Base-by-base conservation (phyloP, 2,113 vertebrate genomes). In the Oxyura jamaicensis region DNA sequence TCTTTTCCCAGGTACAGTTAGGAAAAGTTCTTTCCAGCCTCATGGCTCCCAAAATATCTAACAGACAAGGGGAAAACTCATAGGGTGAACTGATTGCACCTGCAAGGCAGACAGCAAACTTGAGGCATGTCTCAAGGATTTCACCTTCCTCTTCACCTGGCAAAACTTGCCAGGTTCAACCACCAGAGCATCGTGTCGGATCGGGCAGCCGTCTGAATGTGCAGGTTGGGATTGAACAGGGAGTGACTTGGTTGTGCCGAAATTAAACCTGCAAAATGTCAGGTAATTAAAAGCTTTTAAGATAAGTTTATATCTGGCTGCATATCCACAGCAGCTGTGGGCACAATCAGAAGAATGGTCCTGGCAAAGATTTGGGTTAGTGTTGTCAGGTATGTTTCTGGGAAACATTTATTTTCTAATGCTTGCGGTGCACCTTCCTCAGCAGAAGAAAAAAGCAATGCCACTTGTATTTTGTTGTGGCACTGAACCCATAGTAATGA, bases 211-310 rank as follows among this genome's bases (percentile, higher is more conserved):
- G 22, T 86, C 46, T 91, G 0, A 91, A 16, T 10, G 18, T 75
- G 75, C 74, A 42, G 42, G 12, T 67, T 85, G 31, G 52, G 86
- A 56, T 41, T 87, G 60, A 81, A 83, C 28, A 56, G 9, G 25
- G 59, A 36, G 74, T 75, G 33, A 31, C 90, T 88, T 86, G 50
- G 33, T 75, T 91, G 55, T 80, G 62, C 75, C 15, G 18, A 78
- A 83, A 91, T 77, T 22, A 78, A 90, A 67, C 41, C 35, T 81
- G 56, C 90, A 44, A 88, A 89, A 71, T 41, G 31, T 92, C 82
- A 89, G 89, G 68, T 55, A 88, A 67, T 92, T 92, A 78, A 80
- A 83, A 94, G 63, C 74, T 94, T 90, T n/a, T 72, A 48, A 93
- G 82, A 58, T 80, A 90, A 78, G 62, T 94, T 91, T 68, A 0